Conservation (phyloP, 2,888 invertebrate species). For the Hydrotaea diabolus region DNA sequence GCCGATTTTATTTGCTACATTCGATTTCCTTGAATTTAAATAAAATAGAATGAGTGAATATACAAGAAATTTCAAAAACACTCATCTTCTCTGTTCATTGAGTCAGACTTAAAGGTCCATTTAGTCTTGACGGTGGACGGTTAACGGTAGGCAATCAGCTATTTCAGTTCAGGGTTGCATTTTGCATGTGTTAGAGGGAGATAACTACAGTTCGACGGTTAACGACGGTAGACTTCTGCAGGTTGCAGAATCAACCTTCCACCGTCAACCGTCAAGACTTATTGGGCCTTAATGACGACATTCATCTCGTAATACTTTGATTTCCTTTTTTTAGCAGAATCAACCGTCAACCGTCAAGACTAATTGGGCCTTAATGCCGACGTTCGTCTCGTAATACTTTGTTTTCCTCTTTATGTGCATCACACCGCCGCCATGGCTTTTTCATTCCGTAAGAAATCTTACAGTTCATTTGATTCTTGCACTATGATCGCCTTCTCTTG, state of each 20-base stretch:
- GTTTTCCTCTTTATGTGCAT: slow-evolving; percentile 88
- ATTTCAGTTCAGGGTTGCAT: no score
- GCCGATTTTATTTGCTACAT: slow-evolving; percentile 85
- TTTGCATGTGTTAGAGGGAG: no score
- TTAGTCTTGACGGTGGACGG: no score
- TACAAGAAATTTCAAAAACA: neutral
- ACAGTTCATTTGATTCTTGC: slow-evolving; percentile 90
- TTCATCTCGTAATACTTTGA: slow-evolving; percentile 86
- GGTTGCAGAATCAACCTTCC: no score
- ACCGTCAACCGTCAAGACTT: no score
- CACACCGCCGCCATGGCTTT: slow-evolving; percentile 89
- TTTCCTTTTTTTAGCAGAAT: slow-evolving; percentile 83
- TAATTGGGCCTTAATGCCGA: no score
- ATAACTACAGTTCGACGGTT: no score
- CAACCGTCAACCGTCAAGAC: no score
- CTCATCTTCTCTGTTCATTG: slow-evolving; percentile 89
- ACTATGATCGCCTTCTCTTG: slow-evolving; percentile 90
- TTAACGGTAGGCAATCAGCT: no score
- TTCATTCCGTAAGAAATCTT: slow-evolving; percentile 93
- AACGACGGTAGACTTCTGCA: no score
- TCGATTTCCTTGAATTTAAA: slow-evolving; percentile 84
- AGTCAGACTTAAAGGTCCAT: no score
- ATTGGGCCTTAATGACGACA: slow-evolving; percentile 90
- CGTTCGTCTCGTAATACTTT: slow-evolving; percentile 88
- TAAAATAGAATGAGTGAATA: neutral